Conservation (phyloP, 2,888 invertebrate genomes). For the Baccha elongata region DNA sequence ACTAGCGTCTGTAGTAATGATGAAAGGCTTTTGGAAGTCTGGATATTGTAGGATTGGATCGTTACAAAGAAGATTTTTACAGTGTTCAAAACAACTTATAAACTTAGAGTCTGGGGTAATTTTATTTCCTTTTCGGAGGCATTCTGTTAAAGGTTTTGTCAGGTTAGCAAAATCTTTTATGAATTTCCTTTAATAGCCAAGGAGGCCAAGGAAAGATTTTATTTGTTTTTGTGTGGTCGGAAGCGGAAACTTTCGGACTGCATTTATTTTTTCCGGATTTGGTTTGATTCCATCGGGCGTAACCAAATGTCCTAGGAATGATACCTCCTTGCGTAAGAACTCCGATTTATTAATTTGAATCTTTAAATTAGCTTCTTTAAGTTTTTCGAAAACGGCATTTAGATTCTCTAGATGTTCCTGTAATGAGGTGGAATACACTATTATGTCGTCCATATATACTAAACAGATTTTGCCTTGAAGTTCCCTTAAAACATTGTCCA, state of each 20-base stretch:
- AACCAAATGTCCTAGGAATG: conserved; percentile 77
- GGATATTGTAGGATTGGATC: conserved; percentile 79
- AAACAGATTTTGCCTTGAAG: conserved; percentile 66
- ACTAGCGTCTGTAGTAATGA: conserved; percentile 77
- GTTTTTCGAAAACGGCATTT: conserved; percentile 73
- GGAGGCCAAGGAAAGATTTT: too few species aligned
- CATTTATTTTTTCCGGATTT: conserved; percentile 73
- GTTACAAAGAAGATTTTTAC: too few species aligned
- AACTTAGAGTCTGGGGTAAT: conserved; percentile 22
- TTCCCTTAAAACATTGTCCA: conserved; percentile 75
- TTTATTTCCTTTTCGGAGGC: conserved; percentile 36
- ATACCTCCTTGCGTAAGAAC: conserved; percentile 75
- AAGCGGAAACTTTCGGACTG: conserved; percentile 65
- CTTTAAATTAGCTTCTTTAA: conserved; percentile 74
- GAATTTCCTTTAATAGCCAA: too few species aligned
- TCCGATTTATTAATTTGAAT: conserved; percentile 75
- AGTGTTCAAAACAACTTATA: conserved; percentile 42
- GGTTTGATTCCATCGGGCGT: conserved; percentile 74
- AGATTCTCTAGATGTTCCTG: conserved; percentile 75
- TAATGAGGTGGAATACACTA: too few species aligned
- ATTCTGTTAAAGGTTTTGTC: conserved; percentile 62
- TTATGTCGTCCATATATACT: conserved; percentile 76
- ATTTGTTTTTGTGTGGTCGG: conserved; percentile 68
- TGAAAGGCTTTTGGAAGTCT: conserved; percentile 77
- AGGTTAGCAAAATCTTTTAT: too few species aligned